Percentiles rank a stretch among this genome's conserved stretches.
Evolutionary conservation across 2,797 vertebrate species (phyloP).

Genomic region (Anolis apletophallus): DNA sequence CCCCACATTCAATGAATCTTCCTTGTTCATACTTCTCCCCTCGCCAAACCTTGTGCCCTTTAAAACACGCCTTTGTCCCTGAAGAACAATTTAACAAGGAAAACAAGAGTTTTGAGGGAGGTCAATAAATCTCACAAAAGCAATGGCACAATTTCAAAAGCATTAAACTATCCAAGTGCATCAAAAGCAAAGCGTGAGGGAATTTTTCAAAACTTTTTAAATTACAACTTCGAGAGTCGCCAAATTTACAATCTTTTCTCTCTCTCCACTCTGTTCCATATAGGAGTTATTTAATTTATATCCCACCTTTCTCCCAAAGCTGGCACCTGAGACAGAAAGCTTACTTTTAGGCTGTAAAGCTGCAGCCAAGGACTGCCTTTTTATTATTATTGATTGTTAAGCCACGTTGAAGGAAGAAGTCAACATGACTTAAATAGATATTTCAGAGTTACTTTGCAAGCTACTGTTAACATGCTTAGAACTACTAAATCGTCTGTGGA

Average conservation of each 20-base stretch:
- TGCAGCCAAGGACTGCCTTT: background rate
- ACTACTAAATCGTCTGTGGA: too few species aligned
- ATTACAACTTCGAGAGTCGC: too few species aligned
- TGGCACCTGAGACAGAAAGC: background rate
- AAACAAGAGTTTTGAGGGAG: background rate
- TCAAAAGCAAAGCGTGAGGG: background rate
- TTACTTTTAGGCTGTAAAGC: background rate
- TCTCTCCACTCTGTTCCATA: background rate
- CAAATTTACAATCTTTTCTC: too few species aligned
- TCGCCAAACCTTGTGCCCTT: background rate
- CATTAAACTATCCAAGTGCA: background rate
- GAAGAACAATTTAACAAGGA: constrained; percentile 21
- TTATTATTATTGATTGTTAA: background rate
- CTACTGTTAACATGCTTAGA: background rate
- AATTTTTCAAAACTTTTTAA: too few species aligned
- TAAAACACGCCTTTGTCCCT: background rate
- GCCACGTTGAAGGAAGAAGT: background rate
- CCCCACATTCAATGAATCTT: background rate
- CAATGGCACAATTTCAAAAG: background rate
- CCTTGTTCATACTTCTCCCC: background rate
- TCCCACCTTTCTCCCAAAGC: background rate
- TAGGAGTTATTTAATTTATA: background rate
- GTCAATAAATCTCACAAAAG: background rate
- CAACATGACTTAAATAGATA: too few species aligned
- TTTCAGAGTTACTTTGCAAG: background rate